Evolutionary conservation across 1,140 invertebrate genomes (phyloP), one percentile per base, ranked within the genome.

Genomic region (Papilio xuthus): DNA sequence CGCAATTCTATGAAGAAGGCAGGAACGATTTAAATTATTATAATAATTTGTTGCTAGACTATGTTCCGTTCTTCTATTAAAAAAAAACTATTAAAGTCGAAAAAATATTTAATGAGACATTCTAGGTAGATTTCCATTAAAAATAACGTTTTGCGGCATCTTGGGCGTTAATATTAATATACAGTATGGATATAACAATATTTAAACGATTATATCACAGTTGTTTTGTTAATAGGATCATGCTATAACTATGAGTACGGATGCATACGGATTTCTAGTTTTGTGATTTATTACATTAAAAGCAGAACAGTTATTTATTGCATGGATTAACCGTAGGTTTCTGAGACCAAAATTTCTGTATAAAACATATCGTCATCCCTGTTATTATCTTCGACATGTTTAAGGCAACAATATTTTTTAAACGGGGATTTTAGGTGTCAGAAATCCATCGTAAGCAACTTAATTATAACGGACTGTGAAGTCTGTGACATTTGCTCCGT

Each of bases 71-170:
- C n/a, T n/a, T n/a, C n/a, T n/a, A n/a, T n/a, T n/a, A n/a, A n/a
- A 44, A 44, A 44, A 44, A 2, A 44, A 2, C 2, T 10, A 13
- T 44, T 44, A 12, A 44, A 44, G 42, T 44, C 9, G 42, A 10
- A 44, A 44, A 8, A n/a, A n/a, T 53, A 6, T 20, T 53, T 53
- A 7, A 50, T 7, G 18, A n/a, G n/a, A 50, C 15, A 47, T 4
- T 6, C 18, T 6, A n/a, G 50, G 18, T n/a, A 7, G 7, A 15
- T 63, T 28, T 56, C n/a, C n/a, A 71, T 3, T 26, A 10, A 50
- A 73, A 73, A n/a, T 53, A 50, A 80, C 83, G 79, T 87, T 84
- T 85, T 88, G 87, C 87, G 86, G 83, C 87, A 90, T 84, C 85
- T 86, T 84, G 12, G 12, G 28, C 13, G 26, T 15, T 28, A 67